These are phyloP conservation scores for Eupithecia vulgata DNA, from an alignment of 2,888 invertebrate genomes.

Conservation along the genomic window DNA sequence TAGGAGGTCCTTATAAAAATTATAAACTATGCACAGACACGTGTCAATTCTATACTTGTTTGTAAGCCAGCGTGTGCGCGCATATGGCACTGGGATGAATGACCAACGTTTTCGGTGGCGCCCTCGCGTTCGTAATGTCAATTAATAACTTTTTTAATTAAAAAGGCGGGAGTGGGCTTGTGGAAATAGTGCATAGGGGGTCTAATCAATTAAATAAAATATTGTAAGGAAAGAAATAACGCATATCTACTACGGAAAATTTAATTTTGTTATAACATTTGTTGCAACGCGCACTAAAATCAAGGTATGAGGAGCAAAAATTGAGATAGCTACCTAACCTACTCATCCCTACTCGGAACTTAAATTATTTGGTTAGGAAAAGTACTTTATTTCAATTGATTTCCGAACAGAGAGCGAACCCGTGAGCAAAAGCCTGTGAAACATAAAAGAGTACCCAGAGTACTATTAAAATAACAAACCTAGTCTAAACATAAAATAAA, in stretches of 20 bases:
- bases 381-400: too few relatives aligned
- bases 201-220: neutral
- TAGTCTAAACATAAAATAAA: slow-evolving; percentile 50
- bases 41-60: slow-evolving; percentile 64
- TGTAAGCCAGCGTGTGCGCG: slow-evolving; percentile 64
- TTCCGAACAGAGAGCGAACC: neutral
- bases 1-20: neutral
- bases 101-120: slow-evolving; percentile 71
- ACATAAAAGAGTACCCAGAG: neutral
- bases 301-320: neutral
- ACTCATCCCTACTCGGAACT: neutral
- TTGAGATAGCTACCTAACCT: neutral
- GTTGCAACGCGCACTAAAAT: too few relatives aligned
- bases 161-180: neutral
- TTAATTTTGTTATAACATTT: too few relatives aligned
- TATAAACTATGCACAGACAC: slow-evolving; percentile 61
- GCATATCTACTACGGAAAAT: too few relatives aligned
- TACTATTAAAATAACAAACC: neutral
- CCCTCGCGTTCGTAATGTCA: slow-evolving; percentile 62
- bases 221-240: too few relatives aligned
- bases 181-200: neutral
- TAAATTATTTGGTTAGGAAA: too few relatives aligned
- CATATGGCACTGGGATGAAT: slow-evolving; percentile 79
- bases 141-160: slow-evolving; percentile 39
- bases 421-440: neutral